phyloP scores from a whole-genome alignment of 64 coral and sea anemone species.

The Platygyra sinensis region DNA sequence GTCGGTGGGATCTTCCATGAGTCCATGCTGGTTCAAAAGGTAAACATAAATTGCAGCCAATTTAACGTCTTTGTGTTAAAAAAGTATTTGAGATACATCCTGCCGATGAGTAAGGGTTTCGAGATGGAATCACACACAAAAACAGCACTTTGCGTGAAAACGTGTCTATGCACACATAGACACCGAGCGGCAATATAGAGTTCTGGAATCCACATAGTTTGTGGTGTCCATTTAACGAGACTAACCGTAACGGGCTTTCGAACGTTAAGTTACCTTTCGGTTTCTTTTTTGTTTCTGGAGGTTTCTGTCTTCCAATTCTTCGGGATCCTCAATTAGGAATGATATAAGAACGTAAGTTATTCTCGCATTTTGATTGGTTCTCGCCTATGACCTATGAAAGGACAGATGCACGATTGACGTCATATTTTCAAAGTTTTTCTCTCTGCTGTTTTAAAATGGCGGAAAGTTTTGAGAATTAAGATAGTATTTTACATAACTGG shows the following conservation, averaged over 20 bases:
- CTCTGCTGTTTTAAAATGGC: no score
- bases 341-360: no score
- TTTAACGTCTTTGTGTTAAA: constrained; percentile 42
- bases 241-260: constrained; percentile 38
- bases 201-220: constrained; percentile 60
- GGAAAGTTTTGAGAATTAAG: no score
- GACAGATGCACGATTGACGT: no score
- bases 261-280: constrained; percentile 64
- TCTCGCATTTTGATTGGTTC: no score
- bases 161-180: constrained; percentile 80
- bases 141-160: constrained; percentile 62
- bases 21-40: neutral
- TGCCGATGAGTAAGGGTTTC: constrained; percentile 35
- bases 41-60: constrained; percentile 17
- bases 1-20: constrained; percentile 4
- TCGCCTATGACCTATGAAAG: no score
- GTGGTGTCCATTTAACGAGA: constrained; percentile 63
- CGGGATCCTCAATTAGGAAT: no score
- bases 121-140: constrained; percentile 48
- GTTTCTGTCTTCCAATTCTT: neutral
- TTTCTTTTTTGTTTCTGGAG: constrained; percentile 48
- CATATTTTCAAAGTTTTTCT: no score
- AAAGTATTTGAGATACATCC: constrained; percentile 50
- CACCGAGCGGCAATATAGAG: constrained; percentile 50
- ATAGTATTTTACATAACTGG: no score